Percentiles rank a stretch among this genome's conserved stretches.
These are phyloP conservation scores for Pluvianellus socialis DNA, from an alignment of 2,113 vertebrate species.

Conservation along the genomic window DNA sequence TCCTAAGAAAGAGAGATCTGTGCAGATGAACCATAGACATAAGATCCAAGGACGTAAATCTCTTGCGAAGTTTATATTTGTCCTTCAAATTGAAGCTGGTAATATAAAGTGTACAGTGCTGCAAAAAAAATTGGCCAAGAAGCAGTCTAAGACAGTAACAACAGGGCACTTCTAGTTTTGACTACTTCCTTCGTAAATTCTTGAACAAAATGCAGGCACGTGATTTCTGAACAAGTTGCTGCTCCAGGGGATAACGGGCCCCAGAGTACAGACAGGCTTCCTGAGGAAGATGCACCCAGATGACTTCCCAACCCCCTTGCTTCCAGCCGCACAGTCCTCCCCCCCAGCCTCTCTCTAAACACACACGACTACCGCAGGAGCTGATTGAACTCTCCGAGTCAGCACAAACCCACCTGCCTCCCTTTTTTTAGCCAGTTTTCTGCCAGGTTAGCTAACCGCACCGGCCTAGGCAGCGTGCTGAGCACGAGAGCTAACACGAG, in stretches of 20 bases:
- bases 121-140: not conserved
- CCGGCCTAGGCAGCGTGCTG: not conserved
- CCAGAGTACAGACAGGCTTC: not conserved
- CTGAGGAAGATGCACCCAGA: not conserved
- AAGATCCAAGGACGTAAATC: not conserved
- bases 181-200: not conserved
- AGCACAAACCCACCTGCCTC: not conserved
- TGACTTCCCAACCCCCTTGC: fast-evolving
- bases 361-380: fast-evolving
- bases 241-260: not conserved
- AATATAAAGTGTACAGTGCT: fast-evolving
- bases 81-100: not conserved
- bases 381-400: not conserved
- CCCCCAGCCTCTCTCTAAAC: not conserved
- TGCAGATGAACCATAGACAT: not conserved
- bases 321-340: not conserved
- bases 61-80: not conserved
- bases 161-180: not conserved
- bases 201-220: not conserved
- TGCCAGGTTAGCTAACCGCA: not conserved
- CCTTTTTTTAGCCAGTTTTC: not conserved
- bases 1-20: not conserved
- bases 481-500: fast-evolving
- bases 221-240: not conserved
- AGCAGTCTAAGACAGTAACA: not conserved